Evolutionary conservation across 2,113 vertebrate species (phyloP).

Genomic region (Pycnonotus jocosus): DNA sequence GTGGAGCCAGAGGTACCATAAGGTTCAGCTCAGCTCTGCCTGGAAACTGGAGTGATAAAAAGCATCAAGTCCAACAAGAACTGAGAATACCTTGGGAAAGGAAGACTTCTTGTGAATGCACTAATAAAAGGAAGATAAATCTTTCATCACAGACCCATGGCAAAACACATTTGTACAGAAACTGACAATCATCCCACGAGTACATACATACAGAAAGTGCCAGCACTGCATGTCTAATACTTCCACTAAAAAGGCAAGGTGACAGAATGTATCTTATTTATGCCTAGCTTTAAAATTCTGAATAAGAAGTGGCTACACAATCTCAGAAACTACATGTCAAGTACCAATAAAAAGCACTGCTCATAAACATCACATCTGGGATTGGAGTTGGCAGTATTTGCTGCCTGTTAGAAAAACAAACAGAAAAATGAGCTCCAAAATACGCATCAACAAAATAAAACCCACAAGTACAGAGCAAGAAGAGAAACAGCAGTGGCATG

Average conservation of each 20-base stretch:
- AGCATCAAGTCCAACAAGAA: not conserved
- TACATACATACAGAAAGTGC: not conserved
- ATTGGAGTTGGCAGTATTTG: not conserved
- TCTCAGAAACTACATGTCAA: not conserved
- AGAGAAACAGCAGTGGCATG: not conserved
- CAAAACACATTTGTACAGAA: not conserved
- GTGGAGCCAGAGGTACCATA: not conserved
- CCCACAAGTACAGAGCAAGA: not conserved
- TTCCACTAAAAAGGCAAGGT: not conserved
- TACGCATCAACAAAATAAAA: not conserved
- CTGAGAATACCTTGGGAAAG: not conserved
- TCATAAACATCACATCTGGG: not conserved
- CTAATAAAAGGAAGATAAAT: not conserved
- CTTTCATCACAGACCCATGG: not conserved
- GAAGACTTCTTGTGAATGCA: fast-evolving
- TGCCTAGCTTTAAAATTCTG: not conserved
- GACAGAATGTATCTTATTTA: not conserved
- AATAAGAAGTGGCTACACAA: not conserved
- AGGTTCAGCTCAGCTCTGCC: not conserved
- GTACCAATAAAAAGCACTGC: not conserved
- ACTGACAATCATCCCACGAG: not conserved
- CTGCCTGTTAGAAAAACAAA: not conserved
- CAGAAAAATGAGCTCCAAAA: not conserved
- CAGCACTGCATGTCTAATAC: not conserved
- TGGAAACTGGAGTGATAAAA: not conserved